Evolutionary conservation across 2,113 vertebrate genomes (phyloP), one percentile per base, ranked within the genome.

Genomic region (Meleagris gallopavo): DNA sequence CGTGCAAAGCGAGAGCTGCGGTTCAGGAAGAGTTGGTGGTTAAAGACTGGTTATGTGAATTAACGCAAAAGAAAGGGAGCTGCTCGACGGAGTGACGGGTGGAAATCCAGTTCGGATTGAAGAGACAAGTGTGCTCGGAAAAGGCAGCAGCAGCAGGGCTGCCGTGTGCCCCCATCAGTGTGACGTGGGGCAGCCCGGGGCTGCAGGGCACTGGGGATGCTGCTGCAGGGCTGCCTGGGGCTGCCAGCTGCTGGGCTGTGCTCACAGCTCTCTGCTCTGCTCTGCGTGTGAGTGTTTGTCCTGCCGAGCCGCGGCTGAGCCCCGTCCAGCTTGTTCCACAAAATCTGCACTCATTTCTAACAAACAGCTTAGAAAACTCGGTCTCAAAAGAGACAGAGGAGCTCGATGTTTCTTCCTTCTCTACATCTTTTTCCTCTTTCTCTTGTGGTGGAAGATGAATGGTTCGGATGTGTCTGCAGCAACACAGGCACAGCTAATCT

Each of bases 201-300:
- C 0, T 9, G 32, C 0, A 0, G 66, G 19, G 3, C 54, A 34
- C 19, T 1, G 2, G 29, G 0, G 4, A 18, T 61, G 30, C 52
- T 10, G n/a, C 73, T 2, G 1, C 2, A 1, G 48, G 30, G 18
- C 70, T 21, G 70, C 70, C 66, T 10, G 0, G 36, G 67, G 10
- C 50, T 70, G 46, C 75, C 91, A 64, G 79, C 88, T 82, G 75
- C 83, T 36, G 54, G 73, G 30, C 81, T n/a, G 58, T 8, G 0
- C 11, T 11, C 15, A 13, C 1, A 0, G 79, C 9, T n/a, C 67
- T 46, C 7, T 11, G 60, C 67, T 46, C 7, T 11, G 60, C 50
- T 86, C 48, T 13, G 34, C n/a, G 4, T 18, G 48, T 10, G 50
- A 50, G 3, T 3, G 12, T 57, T 41, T 60, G 65, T 74, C 78